phyloP scores from a whole-genome alignment of 2,113 vertebrate species.

The Gadus chalcogrammus region DNA sequence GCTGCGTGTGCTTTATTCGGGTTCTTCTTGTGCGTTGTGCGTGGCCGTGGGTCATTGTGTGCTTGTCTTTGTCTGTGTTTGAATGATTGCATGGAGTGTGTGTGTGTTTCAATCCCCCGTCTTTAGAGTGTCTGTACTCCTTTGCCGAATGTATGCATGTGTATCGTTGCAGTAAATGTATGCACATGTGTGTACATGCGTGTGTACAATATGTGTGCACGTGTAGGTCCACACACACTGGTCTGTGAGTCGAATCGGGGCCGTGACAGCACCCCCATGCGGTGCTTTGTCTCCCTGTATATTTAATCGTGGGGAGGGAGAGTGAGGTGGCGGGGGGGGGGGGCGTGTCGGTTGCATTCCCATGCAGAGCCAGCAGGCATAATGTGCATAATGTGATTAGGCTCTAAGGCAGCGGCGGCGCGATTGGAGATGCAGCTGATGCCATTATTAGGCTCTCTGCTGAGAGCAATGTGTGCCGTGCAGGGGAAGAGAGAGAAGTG shows the following conservation, averaged over 20 bases:
- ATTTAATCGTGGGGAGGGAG: constrained; percentile 30
- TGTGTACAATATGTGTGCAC: not conserved
- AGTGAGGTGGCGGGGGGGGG: too few relatives aligned
- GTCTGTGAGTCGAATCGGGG: constrained; percentile 1
- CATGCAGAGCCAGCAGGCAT: constrained; percentile 10
- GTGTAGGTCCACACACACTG: not conserved
- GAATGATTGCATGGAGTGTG: too few relatives aligned
- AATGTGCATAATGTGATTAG: constrained; percentile 61
- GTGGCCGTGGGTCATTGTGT: too few relatives aligned
- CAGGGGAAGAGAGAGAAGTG: constrained; percentile 3
- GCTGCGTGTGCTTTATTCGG: too few relatives aligned
- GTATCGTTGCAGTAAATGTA: not conserved
- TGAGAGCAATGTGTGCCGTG: not conserved
- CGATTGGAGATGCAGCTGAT: constrained; percentile 43
- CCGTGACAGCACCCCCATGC: constrained; percentile 17
- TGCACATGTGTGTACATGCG: not conserved
- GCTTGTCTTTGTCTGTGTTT: too few relatives aligned
- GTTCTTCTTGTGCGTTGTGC: too few relatives aligned
- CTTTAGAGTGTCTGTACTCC: too few relatives aligned
- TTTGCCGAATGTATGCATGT: too few relatives aligned
- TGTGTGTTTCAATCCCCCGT: too few relatives aligned
- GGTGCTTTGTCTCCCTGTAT: constrained; percentile 30
- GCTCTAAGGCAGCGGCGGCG: constrained; percentile 31
- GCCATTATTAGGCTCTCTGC: constrained; percentile 43
- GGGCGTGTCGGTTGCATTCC: constrained; percentile 23